Evolutionary conservation across 2,113 vertebrate species (phyloP).

Genomic region (Okapia johnstoni): DNA sequence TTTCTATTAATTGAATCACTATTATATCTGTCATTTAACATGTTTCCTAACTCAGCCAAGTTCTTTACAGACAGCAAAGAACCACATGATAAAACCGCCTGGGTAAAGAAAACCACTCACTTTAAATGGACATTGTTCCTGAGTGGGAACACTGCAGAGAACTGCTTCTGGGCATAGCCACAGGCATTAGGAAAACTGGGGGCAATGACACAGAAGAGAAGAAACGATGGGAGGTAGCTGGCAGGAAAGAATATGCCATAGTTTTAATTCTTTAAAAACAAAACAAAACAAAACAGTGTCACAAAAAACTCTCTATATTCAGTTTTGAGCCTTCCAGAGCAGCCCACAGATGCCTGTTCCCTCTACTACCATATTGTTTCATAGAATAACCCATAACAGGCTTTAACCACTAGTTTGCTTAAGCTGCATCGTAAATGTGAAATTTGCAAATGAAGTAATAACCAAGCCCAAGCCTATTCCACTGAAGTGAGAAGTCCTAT

Average conservation of each 20-base stretch:
- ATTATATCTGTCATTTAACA: neutral
- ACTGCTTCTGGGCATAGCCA: neutral
- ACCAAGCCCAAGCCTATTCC: neutral
- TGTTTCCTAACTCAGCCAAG: neutral
- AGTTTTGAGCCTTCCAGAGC: neutral
- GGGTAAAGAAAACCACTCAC: neutral
- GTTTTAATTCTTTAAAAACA: neutral
- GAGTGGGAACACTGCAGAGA: neutral
- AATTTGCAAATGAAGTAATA: neutral
- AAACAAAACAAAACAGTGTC: neutral
- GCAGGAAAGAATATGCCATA: neutral
- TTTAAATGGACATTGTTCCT: neutral
- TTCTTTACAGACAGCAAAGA: neutral
- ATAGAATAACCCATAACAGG: neutral
- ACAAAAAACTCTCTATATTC: neutral
- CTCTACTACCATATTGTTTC: neutral
- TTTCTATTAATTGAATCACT: neutral
- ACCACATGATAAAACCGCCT: neutral
- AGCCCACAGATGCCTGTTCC: neutral
- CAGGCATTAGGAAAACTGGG: neutral
- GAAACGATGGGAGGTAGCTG: neutral
- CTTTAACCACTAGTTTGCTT: neutral
- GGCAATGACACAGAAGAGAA: neutral
- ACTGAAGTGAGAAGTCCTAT: neutral
- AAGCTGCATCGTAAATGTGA: neutral